These are phyloP conservation scores for Liopterus haemorrhoidalis DNA, from an alignment of 2,888 invertebrate genomes.

Conservation along the genomic window DNA sequence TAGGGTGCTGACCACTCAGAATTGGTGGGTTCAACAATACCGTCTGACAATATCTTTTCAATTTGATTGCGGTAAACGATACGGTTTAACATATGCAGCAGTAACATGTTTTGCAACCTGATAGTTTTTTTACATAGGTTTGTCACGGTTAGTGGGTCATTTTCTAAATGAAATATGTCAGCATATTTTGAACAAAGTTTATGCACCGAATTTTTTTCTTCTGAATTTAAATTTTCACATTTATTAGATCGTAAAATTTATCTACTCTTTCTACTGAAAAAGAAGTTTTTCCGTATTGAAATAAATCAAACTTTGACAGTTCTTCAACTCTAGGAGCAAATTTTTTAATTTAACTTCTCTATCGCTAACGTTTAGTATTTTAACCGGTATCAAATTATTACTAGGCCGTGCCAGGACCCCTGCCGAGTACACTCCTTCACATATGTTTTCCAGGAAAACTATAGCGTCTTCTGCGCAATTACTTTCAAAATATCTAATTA, in stretches of 20 bases:
- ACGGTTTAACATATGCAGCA: slow-evolving; percentile 15
- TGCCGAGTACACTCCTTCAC: slow-evolving; percentile 6
- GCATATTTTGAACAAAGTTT: no score
- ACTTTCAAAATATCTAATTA: slow-evolving; percentile 8
- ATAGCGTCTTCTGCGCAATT: not conserved
- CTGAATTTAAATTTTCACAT: no score
- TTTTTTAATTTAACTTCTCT: slow-evolving; percentile 10
- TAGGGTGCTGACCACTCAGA: slow-evolving; percentile 21
- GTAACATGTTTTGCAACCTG: slow-evolving; percentile 22
- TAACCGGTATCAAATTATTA: slow-evolving; percentile 7
- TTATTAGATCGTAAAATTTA: no score
- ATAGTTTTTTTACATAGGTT: slow-evolving; percentile 20
- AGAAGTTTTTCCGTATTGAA: slow-evolving; percentile 12
- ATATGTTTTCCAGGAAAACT: slow-evolving; percentile 4
- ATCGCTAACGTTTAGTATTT: slow-evolving; percentile 9
- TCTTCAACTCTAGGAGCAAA: slow-evolving; percentile 6
- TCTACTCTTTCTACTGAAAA: no score
- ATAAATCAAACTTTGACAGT: not conserved
- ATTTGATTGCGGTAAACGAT: slow-evolving; percentile 18
- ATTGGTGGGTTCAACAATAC: slow-evolving; percentile 20
- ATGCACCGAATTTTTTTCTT: no score
- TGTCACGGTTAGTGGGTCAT: slow-evolving; percentile 12
- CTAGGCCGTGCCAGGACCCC: slow-evolving; percentile 1
- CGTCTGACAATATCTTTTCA: slow-evolving; percentile 15
- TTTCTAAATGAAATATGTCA: slow-evolving; percentile 21